These are phyloP conservation scores for Alcedo atthis DNA, from an alignment of 2,797 vertebrate species.

Conservation along the genomic window DNA sequence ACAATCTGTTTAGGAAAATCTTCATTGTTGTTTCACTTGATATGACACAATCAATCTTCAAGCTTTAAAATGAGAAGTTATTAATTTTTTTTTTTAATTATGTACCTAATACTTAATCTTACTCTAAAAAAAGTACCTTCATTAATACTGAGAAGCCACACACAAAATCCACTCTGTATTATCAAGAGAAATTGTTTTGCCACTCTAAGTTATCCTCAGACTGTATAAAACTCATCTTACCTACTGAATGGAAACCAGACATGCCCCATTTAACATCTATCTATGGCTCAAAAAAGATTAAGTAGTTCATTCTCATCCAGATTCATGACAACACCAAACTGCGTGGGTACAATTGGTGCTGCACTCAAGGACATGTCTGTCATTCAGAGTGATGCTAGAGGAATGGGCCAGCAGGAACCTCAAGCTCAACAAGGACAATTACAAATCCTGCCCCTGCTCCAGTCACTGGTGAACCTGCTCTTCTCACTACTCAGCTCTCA, in stretches of 20 bases:
- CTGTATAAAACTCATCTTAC: neutral
- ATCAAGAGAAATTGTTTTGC: neutral
- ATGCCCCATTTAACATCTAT: neutral
- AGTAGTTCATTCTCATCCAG: neutral
- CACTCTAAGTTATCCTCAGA: neutral
- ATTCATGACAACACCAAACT: neutral
- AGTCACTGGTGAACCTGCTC: rapidly evolving
- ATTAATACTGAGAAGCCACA: conserved; percentile 5
- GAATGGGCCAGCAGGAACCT: neutral
- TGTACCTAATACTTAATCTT: neutral
- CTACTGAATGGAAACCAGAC: neutral
- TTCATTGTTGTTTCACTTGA: neutral
- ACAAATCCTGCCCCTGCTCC: neutral
- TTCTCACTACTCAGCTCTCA: neutral
- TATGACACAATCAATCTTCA: neutral
- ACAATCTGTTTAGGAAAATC: neutral
- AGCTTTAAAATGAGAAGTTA: neutral
- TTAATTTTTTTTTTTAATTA: neutral
- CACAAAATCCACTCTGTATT: conserved; percentile 11
- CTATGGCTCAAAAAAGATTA: neutral
- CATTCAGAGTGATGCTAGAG: neutral
- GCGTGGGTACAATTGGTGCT: too few relatives aligned
- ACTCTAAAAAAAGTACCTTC: neutral
- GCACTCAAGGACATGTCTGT: neutral
- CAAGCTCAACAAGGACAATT: neutral